These are phyloP conservation scores for Phalanger gymnotis DNA, from an alignment of 2,797 vertebrate species.

Conservation along the genomic window DNA sequence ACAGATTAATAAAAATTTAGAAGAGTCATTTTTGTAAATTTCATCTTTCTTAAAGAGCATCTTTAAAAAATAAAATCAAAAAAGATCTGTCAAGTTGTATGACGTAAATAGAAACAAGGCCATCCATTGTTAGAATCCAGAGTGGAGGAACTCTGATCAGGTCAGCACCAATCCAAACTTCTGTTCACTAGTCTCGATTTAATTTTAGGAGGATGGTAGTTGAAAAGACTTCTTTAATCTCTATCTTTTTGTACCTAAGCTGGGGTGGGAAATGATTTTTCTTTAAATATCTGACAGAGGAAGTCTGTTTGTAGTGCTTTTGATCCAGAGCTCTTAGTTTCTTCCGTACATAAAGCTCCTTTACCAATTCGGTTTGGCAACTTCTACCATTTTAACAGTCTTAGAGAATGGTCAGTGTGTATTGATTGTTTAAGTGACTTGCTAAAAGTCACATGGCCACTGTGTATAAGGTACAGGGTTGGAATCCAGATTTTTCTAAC, in stretches of 20 bases:
- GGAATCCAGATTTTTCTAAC: neutral
- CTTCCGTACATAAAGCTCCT: neutral
- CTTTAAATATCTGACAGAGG: neutral
- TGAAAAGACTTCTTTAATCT: neutral
- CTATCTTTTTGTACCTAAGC: neutral
- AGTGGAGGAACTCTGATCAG: neutral
- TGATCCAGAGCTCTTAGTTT: neutral
- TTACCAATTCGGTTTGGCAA: neutral
- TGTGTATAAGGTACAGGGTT: neutral
- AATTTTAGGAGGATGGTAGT: neutral
- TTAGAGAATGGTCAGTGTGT: neutral
- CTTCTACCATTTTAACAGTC: neutral
- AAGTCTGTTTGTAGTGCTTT: neutral
- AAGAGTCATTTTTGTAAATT: conserved; percentile 37
- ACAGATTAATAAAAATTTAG: conserved; percentile 61
- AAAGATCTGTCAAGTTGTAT: conserved; percentile 32
- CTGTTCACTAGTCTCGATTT: neutral
- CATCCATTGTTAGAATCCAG: conserved; percentile 15
- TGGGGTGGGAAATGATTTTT: neutral
- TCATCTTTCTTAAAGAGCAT: conserved; percentile 45
- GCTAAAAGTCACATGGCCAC: neutral
- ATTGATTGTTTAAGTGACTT: neutral
- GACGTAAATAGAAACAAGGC: conserved; percentile 46
- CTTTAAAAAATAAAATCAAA: conserved; percentile 53
- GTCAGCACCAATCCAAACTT: neutral